Evolutionary conservation across 2,113 vertebrate genomes (phyloP).

Genomic region (Macrotus californicus): DNA sequence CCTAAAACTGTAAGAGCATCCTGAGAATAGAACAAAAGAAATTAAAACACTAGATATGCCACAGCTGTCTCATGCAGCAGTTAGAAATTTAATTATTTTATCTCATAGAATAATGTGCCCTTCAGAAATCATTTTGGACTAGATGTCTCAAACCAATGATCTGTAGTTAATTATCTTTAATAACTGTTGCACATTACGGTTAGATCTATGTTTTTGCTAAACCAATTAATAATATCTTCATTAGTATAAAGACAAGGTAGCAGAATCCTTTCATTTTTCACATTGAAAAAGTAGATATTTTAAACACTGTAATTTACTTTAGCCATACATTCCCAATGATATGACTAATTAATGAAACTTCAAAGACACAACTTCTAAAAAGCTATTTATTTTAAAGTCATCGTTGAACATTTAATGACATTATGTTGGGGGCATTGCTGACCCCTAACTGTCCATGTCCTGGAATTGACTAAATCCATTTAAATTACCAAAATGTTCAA

Average conservation of each 20-base stretch:
- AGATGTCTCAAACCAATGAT: conserved; percentile 91
- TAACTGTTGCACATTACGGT: conserved; percentile 91
- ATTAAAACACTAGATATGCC: conserved; percentile 85
- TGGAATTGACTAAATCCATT: conserved; percentile 78
- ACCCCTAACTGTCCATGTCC: conserved; percentile 69
- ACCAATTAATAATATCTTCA: conserved; percentile 92
- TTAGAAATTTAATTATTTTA: conserved; percentile 92
- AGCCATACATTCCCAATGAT: conserved; percentile 85
- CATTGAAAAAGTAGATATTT: conserved; percentile 88
- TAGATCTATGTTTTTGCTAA: conserved; percentile 92
- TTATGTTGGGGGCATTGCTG: conserved; percentile 78
- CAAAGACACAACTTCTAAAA: conserved; percentile 86
- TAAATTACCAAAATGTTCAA: conserved; percentile 67
- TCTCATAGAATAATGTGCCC: conserved; percentile 89
- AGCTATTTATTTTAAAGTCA: conserved; percentile 86
- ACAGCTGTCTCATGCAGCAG: conserved; percentile 85
- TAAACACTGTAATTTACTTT: conserved; percentile 90
- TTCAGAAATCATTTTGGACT: conserved; percentile 90
- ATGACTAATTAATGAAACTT: conserved; percentile 88
- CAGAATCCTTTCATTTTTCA: conserved; percentile 89
- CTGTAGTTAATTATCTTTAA: conserved; percentile 92
- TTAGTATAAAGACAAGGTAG: conserved; percentile 90
- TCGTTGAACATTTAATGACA: conserved; percentile 83
- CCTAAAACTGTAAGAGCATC: conserved; percentile 78
- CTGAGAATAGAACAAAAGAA: conserved; percentile 87